Conservation (phyloP, 2,888 invertebrate genomes). For the Helobdella robusta region DNA sequence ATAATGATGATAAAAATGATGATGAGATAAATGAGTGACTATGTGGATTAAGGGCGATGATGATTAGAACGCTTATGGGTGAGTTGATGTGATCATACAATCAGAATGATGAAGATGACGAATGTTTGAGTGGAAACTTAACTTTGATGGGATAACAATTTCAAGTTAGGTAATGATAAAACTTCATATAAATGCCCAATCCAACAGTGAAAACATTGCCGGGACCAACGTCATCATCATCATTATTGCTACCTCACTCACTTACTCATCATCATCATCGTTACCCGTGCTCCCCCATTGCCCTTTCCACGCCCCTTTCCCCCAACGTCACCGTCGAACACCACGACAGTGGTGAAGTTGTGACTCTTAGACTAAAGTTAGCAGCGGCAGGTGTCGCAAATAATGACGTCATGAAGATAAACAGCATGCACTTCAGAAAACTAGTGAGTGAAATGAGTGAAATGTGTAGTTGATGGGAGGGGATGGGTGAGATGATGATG, state of each 20-base stretch:
- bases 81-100: no score
- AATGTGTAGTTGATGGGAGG: no score
- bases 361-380: slow-evolving; percentile 65
- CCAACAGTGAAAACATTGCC: slow-evolving; percentile 7
- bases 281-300: slow-evolving; percentile 57
- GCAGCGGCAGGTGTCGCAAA: slow-evolving; percentile 52
- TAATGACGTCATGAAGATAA: slow-evolving; percentile 71
- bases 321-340: slow-evolving; percentile 77
- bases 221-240: neutral
- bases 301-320: slow-evolving; percentile 75
- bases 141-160: no score
- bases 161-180: no score
- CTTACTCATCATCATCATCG: neutral
- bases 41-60: no score
- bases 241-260: neutral
- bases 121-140: slow-evolving; percentile 32
- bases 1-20: slow-evolving; percentile 24
- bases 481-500: no score
- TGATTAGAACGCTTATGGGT: no score
- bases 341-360: slow-evolving; percentile 50
- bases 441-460: slow-evolving; percentile 57
- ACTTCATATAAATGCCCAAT: no score
- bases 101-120: slow-evolving; percentile 17
- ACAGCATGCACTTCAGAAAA: slow-evolving; percentile 80
- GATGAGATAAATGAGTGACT: slow-evolving; percentile 25